Evolutionary conservation across 1,140 invertebrate genomes (phyloP).

Genomic region (Monochamus saltuarius): DNA sequence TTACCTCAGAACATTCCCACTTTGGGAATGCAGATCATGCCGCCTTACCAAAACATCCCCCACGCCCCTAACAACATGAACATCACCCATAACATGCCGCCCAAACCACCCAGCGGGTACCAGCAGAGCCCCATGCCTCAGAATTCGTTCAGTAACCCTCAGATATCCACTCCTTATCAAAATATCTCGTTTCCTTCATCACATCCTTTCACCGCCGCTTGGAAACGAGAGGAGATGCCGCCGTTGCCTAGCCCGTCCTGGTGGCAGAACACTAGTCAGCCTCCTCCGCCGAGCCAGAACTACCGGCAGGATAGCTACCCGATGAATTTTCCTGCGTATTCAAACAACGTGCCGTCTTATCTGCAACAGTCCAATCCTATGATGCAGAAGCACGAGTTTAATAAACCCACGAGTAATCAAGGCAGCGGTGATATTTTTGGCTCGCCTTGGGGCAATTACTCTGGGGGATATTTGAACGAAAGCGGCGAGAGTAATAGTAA

Average conservation of each 20-base stretch:
- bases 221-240: conserved; percentile 16
- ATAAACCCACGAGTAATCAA: neutral
- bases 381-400: neutral
- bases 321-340: conserved; percentile 6
- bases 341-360: neutral
- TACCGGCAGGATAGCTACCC: conserved; percentile 16
- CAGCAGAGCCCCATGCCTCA: neutral
- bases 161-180: conserved; percentile 15
- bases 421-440: conserved; percentile 29
- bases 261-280: conserved; percentile 25
- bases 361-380: neutral
- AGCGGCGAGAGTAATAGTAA: conserved; percentile 18
- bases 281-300: conserved; percentile 17
- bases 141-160: neutral
- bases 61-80: conserved; percentile 7
- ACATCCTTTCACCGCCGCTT: conserved; percentile 16
- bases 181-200: conserved; percentile 16
- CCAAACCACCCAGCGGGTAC: conserved; percentile 1
- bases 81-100: conserved; percentile 19
- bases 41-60: conserved; percentile 21
- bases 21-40: conserved; percentile 19
- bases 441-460: conserved; percentile 31
- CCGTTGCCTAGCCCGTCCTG: conserved; percentile 12
- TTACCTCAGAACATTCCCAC: conserved; percentile 12
- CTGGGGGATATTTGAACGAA: conserved; percentile 18